Base-by-base conservation (phyloP, 2,113 vertebrate species). In the Galbula dea region DNA sequence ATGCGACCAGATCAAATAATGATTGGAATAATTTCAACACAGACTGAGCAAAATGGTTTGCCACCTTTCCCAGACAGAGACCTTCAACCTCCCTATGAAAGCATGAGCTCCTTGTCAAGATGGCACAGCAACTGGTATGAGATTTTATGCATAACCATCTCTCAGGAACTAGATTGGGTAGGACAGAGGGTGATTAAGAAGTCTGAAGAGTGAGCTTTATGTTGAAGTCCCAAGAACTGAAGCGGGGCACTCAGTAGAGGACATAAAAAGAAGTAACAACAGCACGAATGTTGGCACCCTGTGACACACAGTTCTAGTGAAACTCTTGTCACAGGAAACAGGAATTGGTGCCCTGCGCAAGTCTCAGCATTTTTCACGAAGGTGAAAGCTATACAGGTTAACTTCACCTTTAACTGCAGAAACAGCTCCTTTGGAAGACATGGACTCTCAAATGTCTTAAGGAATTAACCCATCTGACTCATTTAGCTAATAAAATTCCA, bases 21-120 rank as follows among this genome's bases (percentile, higher is more conserved):
- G 3, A 32, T 11, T 19, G 43, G 21, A 61, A 4, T 15, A 72
- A 77, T 22, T 84, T 41, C 48, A 45, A 13, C 0, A 59, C 0
- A 80, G 79, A 83, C 19, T 20, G 57, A 0, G 1, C 36, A 41
- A 86, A 57, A 65, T 12, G 77, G 52, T 26, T 81, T 12, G 1
- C 36, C 30, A 15, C 51, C 52, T 43, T 45, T 51, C 63, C 13
- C 46, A 22, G n/a, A 23, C 57, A 67, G 48, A 72, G 30, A 21
- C 3, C 1, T 27, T 34, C 36, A 4, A 22, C 15, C 69, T 57
- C 54, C 32, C 43, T 9, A 2, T 0, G 9, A 54, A 36, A 54
- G 37, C 48, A 61, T 0, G 0, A 83, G 62, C 23, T 66, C 34
- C 66, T 41, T 26, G 48, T 22, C 41, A 77, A 43, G n/a, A 86